phyloP scores from a whole-genome alignment of 1,140 invertebrate genomes.

The Drosophila kepulauana region DNA sequence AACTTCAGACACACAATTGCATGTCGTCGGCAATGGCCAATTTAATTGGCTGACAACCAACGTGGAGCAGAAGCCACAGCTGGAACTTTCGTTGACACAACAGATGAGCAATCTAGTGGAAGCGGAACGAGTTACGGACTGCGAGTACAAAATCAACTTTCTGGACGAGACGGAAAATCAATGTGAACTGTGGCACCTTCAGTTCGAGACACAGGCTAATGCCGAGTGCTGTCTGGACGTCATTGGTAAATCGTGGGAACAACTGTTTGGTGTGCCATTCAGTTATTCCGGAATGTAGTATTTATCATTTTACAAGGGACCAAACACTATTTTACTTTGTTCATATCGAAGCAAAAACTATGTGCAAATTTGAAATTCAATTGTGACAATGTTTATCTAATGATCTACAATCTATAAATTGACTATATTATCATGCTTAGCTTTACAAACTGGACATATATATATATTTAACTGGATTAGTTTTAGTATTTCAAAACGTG shows the following conservation, averaged over 20 bases:
- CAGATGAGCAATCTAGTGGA: constrained; percentile 86
- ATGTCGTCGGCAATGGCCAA: constrained; percentile 82
- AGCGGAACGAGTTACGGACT: constrained; percentile 83
- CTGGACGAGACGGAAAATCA: constrained; percentile 77
- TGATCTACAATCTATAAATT: constrained; percentile 28
- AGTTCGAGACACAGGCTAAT: constrained; percentile 72
- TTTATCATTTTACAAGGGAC: constrained; percentile 34
- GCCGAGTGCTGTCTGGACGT: constrained; percentile 69
- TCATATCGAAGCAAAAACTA: constrained; percentile 45
- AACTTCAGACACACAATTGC: constrained; percentile 73
- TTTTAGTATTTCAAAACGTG: constrained; percentile 32
- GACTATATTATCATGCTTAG: constrained; percentile 51
- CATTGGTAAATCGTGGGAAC: constrained; percentile 76
- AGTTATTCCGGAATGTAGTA: constrained; percentile 60
- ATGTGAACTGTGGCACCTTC: constrained; percentile 73
- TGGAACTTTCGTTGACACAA: constrained; percentile 80
- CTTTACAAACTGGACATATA: constrained; percentile 40
- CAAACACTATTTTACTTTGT: constrained; percentile 29
- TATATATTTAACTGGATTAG: constrained; percentile 29
- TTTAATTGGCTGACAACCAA: constrained; percentile 84
- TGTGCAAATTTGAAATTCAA: constrained; percentile 41
- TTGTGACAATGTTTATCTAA: constrained; percentile 34
- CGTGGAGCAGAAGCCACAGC: constrained; percentile 42
- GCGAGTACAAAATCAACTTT: constrained; percentile 70
- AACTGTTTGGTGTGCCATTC: constrained; percentile 80